phyloP scores from a whole-genome alignment of 2,113 vertebrate species.

The Bos javanicus region DNA sequence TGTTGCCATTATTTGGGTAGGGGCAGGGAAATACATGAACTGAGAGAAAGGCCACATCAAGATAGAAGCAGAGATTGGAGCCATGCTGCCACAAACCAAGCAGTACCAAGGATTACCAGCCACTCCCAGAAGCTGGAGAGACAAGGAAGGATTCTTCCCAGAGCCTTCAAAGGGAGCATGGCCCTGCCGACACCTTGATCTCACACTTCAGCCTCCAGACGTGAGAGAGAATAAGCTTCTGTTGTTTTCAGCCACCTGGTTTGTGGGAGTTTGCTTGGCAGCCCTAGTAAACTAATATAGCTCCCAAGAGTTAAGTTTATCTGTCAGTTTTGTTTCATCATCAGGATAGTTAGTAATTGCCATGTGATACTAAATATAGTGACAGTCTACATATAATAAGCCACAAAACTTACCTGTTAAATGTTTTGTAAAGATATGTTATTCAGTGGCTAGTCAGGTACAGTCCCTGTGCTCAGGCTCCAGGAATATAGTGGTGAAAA shows the following conservation, averaged over 20 bases:
- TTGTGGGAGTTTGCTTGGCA: neutral
- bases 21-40: neutral
- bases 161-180: neutral
- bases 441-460: neutral
- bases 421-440: neutral
- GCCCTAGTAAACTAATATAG: neutral
- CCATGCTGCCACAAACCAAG: neutral
- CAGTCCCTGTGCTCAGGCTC: neutral
- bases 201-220: neutral
- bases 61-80: neutral
- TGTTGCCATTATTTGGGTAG: neutral
- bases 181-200: neutral
- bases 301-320: constrained; percentile 5
- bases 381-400: neutral
- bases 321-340: neutral
- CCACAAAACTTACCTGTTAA: neutral
- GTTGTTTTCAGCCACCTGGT: neutral
- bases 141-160: neutral
- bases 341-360: neutral
- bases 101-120: neutral
- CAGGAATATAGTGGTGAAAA: neutral
- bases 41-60: neutral
- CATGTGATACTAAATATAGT: neutral
- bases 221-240: neutral
- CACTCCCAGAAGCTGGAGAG: neutral